phyloP scores from a whole-genome alignment of 2,888 invertebrate genomes.

The Metellina segmentata region DNA sequence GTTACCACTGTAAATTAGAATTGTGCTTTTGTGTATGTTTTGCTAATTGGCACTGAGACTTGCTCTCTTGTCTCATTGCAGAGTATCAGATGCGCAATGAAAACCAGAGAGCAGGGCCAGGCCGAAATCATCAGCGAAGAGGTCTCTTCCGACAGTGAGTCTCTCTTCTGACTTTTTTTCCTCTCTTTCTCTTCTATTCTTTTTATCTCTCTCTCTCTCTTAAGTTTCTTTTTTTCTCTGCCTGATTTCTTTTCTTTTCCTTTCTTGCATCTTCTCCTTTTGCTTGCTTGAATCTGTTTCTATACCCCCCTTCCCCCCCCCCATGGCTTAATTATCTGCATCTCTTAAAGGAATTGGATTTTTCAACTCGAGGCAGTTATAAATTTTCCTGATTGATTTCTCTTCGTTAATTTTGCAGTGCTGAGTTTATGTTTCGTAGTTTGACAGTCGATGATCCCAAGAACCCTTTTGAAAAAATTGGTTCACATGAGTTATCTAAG shows the following conservation, averaged over 20 bases:
- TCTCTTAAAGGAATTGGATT: neutral
- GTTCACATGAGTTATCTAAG: too few relatives aligned
- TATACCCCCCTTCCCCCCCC: neutral
- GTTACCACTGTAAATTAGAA: conserved; percentile 37
- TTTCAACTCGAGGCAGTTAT: neutral
- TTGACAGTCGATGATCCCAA: too few relatives aligned
- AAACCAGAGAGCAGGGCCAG: conserved; percentile 85
- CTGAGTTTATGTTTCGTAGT: too few relatives aligned
- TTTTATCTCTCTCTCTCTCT: conserved; percentile 24
- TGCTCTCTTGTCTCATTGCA: conserved; percentile 85
- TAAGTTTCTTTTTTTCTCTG: conserved; percentile 23
- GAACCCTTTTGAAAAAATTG: too few relatives aligned
- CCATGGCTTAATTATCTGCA: neutral
- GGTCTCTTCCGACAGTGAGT: conserved; percentile 77
- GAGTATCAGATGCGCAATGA: conserved; percentile 89
- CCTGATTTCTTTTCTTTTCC: neutral
- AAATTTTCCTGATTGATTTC: too few relatives aligned
- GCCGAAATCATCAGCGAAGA: conserved; percentile 74
- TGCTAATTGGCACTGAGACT: conserved; percentile 77
- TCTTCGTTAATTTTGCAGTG: too few relatives aligned
- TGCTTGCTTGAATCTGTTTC: conserved; percentile 29
- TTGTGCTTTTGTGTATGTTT: conserved; percentile 69
- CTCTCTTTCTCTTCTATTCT: conserved; percentile 20
- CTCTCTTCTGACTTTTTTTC: conserved; percentile 50
- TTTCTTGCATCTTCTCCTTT: conserved; percentile 13